Conservation (phyloP, 1,140 invertebrate genomes). For the Hyphantria cunea region DNA sequence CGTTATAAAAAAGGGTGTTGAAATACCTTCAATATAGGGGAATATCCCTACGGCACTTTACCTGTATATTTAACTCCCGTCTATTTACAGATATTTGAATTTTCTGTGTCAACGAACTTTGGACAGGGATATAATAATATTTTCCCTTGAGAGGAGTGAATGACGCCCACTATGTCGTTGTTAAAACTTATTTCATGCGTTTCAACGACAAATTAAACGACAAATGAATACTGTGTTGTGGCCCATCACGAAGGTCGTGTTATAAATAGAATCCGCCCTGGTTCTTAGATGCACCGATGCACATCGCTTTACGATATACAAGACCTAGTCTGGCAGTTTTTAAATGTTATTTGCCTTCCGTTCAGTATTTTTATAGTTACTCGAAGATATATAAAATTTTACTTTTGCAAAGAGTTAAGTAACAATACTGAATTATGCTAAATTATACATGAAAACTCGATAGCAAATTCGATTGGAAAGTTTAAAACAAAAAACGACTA, state of each 20-base stretch:
- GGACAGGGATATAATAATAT: conserved; percentile 18
- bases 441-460: too few species aligned
- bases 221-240: conserved; percentile 26
- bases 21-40: too few species aligned
- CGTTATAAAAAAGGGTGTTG: too few species aligned
- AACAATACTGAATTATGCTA: too few species aligned
- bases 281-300: conserved; percentile 21
- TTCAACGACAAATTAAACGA: conserved; percentile 20
- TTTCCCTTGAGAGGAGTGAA: conserved; percentile 29
- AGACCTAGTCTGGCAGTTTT: background rate
- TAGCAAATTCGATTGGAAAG: too few species aligned
- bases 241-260: conserved; percentile 20
- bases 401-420: too few species aligned
- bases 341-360: too few species aligned
- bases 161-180: conserved; percentile 32
- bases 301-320: conserved; percentile 10
- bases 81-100: conserved; percentile 18
- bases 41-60: background rate
- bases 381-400: too few species aligned
- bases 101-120: conserved; percentile 12
- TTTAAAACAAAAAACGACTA: too few species aligned
- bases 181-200: conserved; percentile 31
- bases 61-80: background rate
- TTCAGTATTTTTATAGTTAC: too few species aligned
- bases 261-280: conserved; percentile 24